Percentiles rank a stretch among this genome's conserved stretches.
Conservation (phyloP, 2,888 invertebrate genomes). For the Trichogramma evanescens region DNA sequence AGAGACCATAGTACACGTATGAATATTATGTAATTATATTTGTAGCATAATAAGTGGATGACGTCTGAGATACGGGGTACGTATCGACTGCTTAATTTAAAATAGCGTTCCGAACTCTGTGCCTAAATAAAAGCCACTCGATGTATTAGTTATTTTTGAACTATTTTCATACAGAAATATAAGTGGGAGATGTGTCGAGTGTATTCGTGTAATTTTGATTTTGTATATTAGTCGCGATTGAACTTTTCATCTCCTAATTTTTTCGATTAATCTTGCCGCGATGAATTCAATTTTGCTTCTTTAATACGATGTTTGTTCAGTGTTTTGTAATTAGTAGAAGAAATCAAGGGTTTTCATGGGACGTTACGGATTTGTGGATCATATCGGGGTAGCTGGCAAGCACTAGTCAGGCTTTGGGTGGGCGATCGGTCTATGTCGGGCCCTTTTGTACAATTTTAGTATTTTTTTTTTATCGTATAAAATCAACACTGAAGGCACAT, state of each 20-base stretch:
- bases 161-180: too few species aligned
- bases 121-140: constrained; percentile 34
- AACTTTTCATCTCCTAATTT: too few species aligned
- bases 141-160: constrained; percentile 9
- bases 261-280: too few species aligned
- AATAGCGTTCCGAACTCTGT: constrained; percentile 48
- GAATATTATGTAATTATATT: constrained; percentile 46
- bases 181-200: neutral
- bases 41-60: constrained; percentile 46
- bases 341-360: too few species aligned
- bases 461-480: constrained; percentile 74
- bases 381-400: constrained; percentile 43
- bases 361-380: too few species aligned
- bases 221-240: neutral
- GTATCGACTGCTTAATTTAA: constrained; percentile 37
- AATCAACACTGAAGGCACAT: constrained; percentile 91
- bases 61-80: constrained; percentile 40
- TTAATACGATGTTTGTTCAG: neutral
- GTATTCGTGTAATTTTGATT: neutral
- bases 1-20: constrained; percentile 49
- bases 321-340: constrained; percentile 1
- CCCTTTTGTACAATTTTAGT: constrained; percentile 72
- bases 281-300: too few species aligned
- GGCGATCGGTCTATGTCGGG: constrained; percentile 82
- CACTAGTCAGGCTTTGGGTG: constrained; percentile 56